Evolutionary conservation across 2,113 vertebrate species (phyloP).

Genomic region (Centropus bengalensis): DNA sequence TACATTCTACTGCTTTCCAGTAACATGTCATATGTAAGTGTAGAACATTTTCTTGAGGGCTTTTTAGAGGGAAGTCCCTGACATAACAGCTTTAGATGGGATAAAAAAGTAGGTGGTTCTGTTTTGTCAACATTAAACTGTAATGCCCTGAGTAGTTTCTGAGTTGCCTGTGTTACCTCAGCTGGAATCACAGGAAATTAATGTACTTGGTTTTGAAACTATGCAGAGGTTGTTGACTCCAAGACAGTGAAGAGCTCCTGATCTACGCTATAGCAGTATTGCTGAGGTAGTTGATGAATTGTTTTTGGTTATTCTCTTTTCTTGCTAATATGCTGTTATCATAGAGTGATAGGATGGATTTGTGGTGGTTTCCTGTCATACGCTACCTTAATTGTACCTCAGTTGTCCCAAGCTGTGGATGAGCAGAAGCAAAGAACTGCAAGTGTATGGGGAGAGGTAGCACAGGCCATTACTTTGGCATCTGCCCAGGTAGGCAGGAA

Average conservation of each 20-base stretch:
- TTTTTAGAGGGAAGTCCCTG: not conserved
- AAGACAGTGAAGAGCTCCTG: not conserved
- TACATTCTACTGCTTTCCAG: not conserved
- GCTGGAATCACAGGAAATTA: not conserved
- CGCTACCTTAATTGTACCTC: not conserved
- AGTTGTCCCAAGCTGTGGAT: too few species aligned
- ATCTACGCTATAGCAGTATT: accelerated
- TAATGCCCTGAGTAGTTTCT: not conserved
- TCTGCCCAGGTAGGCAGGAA: not conserved
- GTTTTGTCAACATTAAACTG: not conserved
- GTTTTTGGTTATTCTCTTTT: not conserved
- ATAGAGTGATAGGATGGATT: not conserved
- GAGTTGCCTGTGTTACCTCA: accelerated
- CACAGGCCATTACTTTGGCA: not conserved
- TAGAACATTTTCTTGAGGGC: not conserved
- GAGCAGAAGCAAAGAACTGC: not conserved
- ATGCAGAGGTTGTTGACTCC: accelerated
- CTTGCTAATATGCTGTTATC: not conserved
- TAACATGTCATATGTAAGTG: not conserved
- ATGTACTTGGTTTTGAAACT: not conserved
- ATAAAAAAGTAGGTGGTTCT: not conserved
- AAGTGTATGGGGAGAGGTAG: not conserved
- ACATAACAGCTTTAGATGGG: not conserved
- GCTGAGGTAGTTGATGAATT: accelerated
- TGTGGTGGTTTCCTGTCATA: not conserved